phyloP scores from a whole-genome alignment of 2,113 vertebrate species.

The Hippolais icterina region DNA sequence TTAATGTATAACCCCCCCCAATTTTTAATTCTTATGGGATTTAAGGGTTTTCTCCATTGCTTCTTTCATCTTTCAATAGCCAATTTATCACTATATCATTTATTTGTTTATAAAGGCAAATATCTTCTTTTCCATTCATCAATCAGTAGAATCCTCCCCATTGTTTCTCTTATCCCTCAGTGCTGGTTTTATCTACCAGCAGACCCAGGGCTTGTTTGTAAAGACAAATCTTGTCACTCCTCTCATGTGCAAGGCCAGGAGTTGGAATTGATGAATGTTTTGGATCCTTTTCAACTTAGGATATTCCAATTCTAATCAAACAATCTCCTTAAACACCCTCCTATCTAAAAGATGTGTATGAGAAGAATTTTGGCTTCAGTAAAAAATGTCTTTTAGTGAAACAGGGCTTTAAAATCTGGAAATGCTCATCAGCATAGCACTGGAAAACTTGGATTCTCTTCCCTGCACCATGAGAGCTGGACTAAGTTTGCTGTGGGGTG shows the following conservation, averaged over 20 bases:
- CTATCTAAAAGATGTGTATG: neutral
- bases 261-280: neutral
- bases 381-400: neutral
- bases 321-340: neutral
- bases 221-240: too few relatives aligned
- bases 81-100: too few relatives aligned
- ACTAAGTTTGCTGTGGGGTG: neutral
- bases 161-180: too few relatives aligned
- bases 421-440: neutral
- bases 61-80: too few relatives aligned
- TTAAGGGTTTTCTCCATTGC: too few relatives aligned
- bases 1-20: too few relatives aligned
- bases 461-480: neutral
- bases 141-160: too few relatives aligned
- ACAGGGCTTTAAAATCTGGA: neutral
- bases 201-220: too few relatives aligned
- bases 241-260: neutral
- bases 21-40: too few relatives aligned
- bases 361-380: neutral
- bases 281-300: neutral
- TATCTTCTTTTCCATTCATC: too few relatives aligned
- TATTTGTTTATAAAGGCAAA: too few relatives aligned
- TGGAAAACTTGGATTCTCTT: neutral
- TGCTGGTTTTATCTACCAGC: too few relatives aligned
- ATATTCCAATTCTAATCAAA: neutral